Percentiles rank a stretch among this genome's conserved stretches.
These are phyloP conservation scores for Tortrix viridana DNA, from an alignment of 2,888 invertebrate species.

Conservation along the genomic window DNA sequence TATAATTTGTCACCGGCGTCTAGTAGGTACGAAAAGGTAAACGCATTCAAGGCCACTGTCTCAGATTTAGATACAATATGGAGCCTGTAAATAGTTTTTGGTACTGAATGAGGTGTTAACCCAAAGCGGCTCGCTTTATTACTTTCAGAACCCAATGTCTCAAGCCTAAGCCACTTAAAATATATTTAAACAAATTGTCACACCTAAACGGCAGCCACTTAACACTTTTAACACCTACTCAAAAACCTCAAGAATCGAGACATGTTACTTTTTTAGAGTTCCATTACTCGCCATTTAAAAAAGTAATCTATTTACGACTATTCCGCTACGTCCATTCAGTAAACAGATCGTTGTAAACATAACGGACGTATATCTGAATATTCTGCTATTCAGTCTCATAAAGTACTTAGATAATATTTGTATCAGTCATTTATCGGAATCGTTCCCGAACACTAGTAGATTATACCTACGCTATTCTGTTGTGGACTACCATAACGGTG, in stretches of 20 bases:
- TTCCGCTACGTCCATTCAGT: slow-evolving; percentile 18
- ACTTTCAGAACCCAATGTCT: slow-evolving; percentile 15
- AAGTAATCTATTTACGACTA: slow-evolving; percentile 12
- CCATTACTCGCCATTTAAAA: background rate
- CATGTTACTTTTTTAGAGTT: background rate
- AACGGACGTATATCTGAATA: slow-evolving; percentile 20
- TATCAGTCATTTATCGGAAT: slow-evolving; percentile 19
- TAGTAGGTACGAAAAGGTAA: background rate
- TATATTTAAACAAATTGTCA: slow-evolving; percentile 10
- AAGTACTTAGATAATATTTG: slow-evolving; percentile 22
- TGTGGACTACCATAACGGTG: slow-evolving; percentile 56
- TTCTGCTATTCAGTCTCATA: slow-evolving; percentile 22
- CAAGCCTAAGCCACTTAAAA: slow-evolving; percentile 6
- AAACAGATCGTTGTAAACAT: slow-evolving; percentile 21
- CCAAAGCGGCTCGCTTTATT: slow-evolving; percentile 6
- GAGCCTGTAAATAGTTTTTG: no score
- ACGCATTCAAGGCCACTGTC: no score
- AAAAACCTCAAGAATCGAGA: background rate
- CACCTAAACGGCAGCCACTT: background rate
- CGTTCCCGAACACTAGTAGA: slow-evolving; percentile 20
- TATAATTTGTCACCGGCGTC: slow-evolving; percentile 24
- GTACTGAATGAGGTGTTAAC: background rate
- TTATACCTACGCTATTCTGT: slow-evolving; percentile 16
- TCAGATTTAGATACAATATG: no score
- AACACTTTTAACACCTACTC: background rate